Conservation (phyloP, 35 echinoderm and acorn worm species). For the Heliocidaris erythrogramma region DNA sequence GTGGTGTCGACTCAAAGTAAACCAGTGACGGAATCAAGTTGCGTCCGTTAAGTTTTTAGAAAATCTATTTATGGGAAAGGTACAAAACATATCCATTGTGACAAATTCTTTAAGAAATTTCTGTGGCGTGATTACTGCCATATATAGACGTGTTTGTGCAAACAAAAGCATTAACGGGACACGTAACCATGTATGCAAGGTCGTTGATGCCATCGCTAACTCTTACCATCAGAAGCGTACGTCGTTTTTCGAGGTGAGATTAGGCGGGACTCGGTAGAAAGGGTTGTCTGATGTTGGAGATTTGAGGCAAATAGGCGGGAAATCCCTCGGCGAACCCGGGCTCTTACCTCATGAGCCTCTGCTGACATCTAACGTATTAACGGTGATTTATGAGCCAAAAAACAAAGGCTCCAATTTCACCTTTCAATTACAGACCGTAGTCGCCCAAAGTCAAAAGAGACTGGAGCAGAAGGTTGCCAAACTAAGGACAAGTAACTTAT, state of each 20-base stretch:
- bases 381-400: conserved; percentile 9
- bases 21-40: too few species aligned
- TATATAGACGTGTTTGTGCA: too few species aligned
- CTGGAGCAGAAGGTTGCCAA: not conserved
- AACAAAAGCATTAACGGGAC: too few species aligned
- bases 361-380: not conserved
- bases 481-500: not conserved
- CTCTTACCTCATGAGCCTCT: not conserved
- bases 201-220: too few species aligned
- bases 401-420: conserved; percentile 2
- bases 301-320: conserved; percentile 1
- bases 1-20: too few species aligned
- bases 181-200: too few species aligned
- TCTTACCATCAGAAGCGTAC: not conserved
- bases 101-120: too few species aligned
- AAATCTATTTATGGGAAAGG: too few species aligned
- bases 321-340: not conserved
- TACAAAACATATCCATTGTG: too few species aligned
- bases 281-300: not conserved
- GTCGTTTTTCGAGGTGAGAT: not conserved
- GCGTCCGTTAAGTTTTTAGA: too few species aligned
- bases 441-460: not conserved
- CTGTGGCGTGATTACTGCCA: too few species aligned
- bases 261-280: not conserved
- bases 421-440: not conserved